phyloP scores from a whole-genome alignment of 1,140 invertebrate genomes.

The Andricus grossulariae region DNA sequence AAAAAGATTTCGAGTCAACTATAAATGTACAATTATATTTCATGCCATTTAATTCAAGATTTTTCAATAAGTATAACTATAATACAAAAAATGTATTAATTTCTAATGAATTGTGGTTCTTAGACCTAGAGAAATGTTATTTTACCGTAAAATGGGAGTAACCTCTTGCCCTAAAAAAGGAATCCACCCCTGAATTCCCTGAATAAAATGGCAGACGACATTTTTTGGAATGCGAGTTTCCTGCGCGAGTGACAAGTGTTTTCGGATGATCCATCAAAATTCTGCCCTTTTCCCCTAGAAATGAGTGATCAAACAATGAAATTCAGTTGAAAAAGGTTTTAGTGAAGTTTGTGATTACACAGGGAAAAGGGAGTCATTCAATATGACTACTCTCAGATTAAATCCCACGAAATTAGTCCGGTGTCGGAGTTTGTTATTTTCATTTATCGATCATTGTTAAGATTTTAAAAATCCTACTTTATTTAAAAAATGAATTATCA shows the following conservation, averaged over 20 bases:
- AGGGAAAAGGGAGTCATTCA: neutral
- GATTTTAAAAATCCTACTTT: neutral
- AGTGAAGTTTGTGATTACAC: neutral
- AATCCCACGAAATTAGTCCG: neutral
- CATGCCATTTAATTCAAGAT: too few relatives aligned
- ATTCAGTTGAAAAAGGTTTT: conserved; percentile 15
- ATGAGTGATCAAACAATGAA: conserved; percentile 38
- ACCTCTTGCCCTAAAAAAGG: neutral
- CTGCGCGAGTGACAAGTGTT: neutral
- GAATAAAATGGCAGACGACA: neutral
- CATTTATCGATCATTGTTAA: neutral
- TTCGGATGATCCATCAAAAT: neutral
- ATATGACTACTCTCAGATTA: neutral
- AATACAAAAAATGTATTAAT: too few relatives aligned
- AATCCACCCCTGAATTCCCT: neutral
- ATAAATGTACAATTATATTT: too few relatives aligned
- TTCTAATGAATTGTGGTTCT: too few relatives aligned
- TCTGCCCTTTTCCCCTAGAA: neutral
- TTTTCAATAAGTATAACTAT: too few relatives aligned
- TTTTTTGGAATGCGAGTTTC: conserved; percentile 4
- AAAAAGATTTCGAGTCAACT: too few relatives aligned
- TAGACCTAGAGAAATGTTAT: too few relatives aligned
- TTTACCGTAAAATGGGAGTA: too few relatives aligned
- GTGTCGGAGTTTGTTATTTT: neutral
- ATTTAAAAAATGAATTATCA: conserved; percentile 24